Evolutionary conservation across 2,797 vertebrate species (phyloP).

Genomic region (Perodicticus potto): DNA sequence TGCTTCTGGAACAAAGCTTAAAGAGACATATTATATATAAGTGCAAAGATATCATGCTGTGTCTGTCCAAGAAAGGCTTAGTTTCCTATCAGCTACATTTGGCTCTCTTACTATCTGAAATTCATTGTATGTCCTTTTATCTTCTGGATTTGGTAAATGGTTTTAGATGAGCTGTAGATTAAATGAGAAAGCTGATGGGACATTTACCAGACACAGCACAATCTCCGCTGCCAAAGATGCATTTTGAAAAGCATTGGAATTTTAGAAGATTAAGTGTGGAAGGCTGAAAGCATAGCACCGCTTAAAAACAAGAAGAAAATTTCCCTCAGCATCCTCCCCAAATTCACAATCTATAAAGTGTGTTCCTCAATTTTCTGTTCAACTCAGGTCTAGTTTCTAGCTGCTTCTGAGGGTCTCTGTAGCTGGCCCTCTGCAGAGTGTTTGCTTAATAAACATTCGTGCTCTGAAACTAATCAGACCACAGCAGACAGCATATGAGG

Average conservation of each 20-base stretch:
- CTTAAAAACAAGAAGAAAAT: conserved; percentile 27
- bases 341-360: background rate
- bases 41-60: conserved; percentile 84
- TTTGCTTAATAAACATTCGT: conserved; percentile 24
- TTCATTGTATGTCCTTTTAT: conserved; percentile 12
- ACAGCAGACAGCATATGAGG: background rate
- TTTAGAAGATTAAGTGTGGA: conserved; percentile 72
- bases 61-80: conserved; percentile 82
- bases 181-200: conserved; percentile 37
- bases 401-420: background rate
- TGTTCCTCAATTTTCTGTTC: background rate
- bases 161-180: conserved; percentile 77
- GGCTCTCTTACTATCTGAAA: background rate
- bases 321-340: conserved; percentile 28
- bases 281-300: conserved; percentile 61
- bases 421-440: background rate
- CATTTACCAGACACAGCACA: conserved; percentile 76
- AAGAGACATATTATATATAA: conserved; percentile 73
- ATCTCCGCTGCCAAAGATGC: conserved; percentile 74
- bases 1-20: no score
- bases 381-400: background rate
- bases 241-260: conserved; percentile 77
- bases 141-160: conserved; percentile 75
- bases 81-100: conserved; percentile 84
- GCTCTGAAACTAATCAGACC: background rate